Base-by-base conservation (phyloP, 2,797 vertebrate genomes). In the Sebastolobus alascanus region DNA sequence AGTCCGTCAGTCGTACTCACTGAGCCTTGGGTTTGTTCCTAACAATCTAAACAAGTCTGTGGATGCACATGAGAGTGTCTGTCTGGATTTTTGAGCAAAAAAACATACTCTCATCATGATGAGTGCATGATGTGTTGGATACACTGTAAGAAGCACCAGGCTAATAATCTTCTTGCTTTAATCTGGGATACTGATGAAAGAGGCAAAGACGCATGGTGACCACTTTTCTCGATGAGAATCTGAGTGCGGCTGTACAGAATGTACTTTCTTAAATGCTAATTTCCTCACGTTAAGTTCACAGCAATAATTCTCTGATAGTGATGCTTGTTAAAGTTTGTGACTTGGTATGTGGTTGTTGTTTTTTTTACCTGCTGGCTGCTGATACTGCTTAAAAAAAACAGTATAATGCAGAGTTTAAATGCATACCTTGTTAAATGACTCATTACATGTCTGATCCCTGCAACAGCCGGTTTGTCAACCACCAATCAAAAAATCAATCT, bases 111-210 rank as follows among this genome's bases (percentile, higher is more conserved):
- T 58, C 14, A 40, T 40, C 35, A 12, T 29, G 16, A 50, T 50
- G 46, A 50, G 46, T 20, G 46, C 46, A 50, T 75, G 16, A 33
- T 46, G 35, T 68, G 50, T 52, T 4, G 10, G 16, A 22, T 43
- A 52, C 69, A n/a, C 31, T 40, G 29, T 70, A 33, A 65, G 55
- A 82, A 46, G 73, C 72, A 70, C 18, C 29, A 18, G 64, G 27
- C 33, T 35, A 56, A 75, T 93, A 92, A 91, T 89, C 90, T 75
- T 18, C 84, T 89, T 87, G 72, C 29, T 50, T 4, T 93, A 92
- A 93, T 93, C 89, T 83, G 84, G 87, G 68, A 56, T 82, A 55
- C 73, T 82, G 68, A 73, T 76, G 67, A 85, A 68, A 65, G 77
- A 71, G 60, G 56, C 37, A 22, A 31, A 82, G 63, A 73, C 18